Percentiles rank a stretch among this genome's conserved stretches.
Conservation (phyloP, 1,140 invertebrate species). For the Latrodectus geometricus region DNA sequence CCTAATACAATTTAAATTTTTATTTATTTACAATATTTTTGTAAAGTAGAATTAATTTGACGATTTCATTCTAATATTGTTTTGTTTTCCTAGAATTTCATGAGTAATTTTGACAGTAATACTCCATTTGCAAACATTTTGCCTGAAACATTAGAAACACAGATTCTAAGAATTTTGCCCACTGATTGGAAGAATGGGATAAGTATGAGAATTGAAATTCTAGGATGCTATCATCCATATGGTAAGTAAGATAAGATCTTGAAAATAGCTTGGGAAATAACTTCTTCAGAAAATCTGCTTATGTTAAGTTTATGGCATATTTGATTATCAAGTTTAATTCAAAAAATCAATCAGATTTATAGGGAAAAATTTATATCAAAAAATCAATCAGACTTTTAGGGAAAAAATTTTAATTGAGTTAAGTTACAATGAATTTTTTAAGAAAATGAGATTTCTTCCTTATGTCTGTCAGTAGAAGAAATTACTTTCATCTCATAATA, state of each 20-base stretch:
- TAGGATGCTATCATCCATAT: constrained; percentile 76
- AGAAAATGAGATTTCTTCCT: no score
- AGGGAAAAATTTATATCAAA: no score
- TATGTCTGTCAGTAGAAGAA: no score
- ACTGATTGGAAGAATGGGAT: constrained; percentile 78
- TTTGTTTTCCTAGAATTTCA: constrained; percentile 58
- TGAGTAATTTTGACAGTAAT: constrained; percentile 60
- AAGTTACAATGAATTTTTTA: no score
- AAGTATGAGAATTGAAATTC: constrained; percentile 77
- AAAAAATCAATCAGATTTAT: no score
- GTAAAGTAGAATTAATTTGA: neutral
- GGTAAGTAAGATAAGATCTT: neutral
- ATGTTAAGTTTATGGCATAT: no score
- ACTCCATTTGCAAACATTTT: constrained; percentile 75
- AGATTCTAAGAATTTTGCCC: constrained; percentile 77
- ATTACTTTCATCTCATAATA: no score
- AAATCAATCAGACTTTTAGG: no score
- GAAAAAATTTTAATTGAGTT: no score
- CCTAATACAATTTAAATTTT: neutral
- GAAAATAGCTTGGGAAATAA: no score
- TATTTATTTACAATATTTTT: neutral
- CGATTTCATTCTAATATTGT: neutral
- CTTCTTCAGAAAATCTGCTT: no score
- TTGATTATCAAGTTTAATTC: no score
- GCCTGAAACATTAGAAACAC: constrained; percentile 75